Conservation (phyloP, 2,113 vertebrate genomes). For the Crotalus helleri region DNA sequence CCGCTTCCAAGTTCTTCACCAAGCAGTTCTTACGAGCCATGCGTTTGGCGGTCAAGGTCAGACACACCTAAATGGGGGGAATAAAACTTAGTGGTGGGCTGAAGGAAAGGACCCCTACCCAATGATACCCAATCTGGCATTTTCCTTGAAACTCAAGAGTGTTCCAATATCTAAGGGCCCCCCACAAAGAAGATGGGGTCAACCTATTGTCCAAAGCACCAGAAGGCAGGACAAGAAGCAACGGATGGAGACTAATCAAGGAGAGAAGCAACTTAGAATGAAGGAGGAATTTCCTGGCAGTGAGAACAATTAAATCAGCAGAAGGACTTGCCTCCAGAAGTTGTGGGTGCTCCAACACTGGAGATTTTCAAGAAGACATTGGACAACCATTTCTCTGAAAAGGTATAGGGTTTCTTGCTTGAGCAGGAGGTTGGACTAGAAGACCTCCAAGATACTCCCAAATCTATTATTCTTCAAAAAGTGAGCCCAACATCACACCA, state of each 20-base stretch:
- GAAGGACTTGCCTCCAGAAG: not conserved
- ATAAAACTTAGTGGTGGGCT: not conserved
- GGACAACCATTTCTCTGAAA: not conserved
- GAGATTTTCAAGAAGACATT: not conserved
- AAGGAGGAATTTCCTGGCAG: not conserved
- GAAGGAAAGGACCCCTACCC: not conserved
- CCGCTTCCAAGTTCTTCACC: slow-evolving; percentile 89
- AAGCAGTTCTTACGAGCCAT: slow-evolving; percentile 72
- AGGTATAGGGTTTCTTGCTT: too few relatives aligned
- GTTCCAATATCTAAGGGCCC: not conserved
- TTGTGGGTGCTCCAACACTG: not conserved
- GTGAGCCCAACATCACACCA: not conserved
- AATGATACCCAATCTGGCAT: not conserved
- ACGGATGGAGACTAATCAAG: not conserved
- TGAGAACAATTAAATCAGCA: not conserved
- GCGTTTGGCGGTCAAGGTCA: slow-evolving; percentile 88
- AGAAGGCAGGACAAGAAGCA: not conserved
- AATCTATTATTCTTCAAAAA: not conserved
- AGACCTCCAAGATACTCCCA: not conserved
- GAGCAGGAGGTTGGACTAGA: not conserved
- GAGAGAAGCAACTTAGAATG: not conserved
- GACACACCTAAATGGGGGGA: slow-evolving; percentile 75
- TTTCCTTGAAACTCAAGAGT: not conserved
- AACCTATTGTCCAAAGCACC: not conserved
- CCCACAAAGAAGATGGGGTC: not conserved